These are phyloP conservation scores for Lordiphosa fenestrarum DNA, from an alignment of 2,888 invertebrate species.

Conservation along the genomic window DNA sequence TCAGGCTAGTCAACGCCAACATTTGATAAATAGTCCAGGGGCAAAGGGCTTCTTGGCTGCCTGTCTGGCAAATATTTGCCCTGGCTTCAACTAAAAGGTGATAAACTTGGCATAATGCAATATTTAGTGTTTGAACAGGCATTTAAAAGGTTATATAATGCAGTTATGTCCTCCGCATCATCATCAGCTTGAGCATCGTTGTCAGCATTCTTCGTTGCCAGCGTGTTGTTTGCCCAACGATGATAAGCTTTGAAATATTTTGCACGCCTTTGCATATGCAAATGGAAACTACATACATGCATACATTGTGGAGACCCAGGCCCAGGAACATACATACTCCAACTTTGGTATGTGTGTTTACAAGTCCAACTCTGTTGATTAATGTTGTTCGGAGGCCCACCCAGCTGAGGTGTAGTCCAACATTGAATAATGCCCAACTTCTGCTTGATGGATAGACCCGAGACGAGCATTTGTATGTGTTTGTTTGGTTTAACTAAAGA, in stretches of 20 bases:
- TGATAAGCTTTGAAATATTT: slow-evolving; percentile 61
- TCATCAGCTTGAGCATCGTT: slow-evolving; percentile 4
- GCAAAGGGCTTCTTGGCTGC: slow-evolving; percentile 4
- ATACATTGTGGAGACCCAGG: slow-evolving; percentile 3
- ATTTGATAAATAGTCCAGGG: slow-evolving; percentile 48
- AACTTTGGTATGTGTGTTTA: slow-evolving; percentile 31
- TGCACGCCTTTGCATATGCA: slow-evolving; percentile 41
- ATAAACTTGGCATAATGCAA: slow-evolving; percentile 64
- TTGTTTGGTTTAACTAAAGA: slow-evolving; percentile 6
- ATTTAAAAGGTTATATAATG: slow-evolving; percentile 46
- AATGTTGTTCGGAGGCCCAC: slow-evolving; percentile 41
- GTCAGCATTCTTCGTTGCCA: slow-evolving; percentile 6
- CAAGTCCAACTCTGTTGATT: slow-evolving; percentile 58
- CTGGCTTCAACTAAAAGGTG: slow-evolving; percentile 57
- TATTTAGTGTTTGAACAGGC: slow-evolving; percentile 58
- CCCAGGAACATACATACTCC: slow-evolving; percentile 3
- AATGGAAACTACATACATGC: slow-evolving; percentile 31
- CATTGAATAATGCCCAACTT: slow-evolving; percentile 10
- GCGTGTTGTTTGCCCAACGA: slow-evolving; percentile 39
- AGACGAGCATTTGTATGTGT: slow-evolving; percentile 12
- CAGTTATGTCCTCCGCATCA: slow-evolving; percentile 19
- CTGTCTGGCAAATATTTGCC: slow-evolving; percentile 48
- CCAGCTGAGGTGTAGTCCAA: background rate
- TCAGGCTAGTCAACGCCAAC: slow-evolving; percentile 23
- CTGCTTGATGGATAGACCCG: slow-evolving; percentile 38